Evolutionary conservation across 2,797 vertebrate species (phyloP), one percentile per base, ranked within the genome.

Genomic region (Gallirallus australis): DNA sequence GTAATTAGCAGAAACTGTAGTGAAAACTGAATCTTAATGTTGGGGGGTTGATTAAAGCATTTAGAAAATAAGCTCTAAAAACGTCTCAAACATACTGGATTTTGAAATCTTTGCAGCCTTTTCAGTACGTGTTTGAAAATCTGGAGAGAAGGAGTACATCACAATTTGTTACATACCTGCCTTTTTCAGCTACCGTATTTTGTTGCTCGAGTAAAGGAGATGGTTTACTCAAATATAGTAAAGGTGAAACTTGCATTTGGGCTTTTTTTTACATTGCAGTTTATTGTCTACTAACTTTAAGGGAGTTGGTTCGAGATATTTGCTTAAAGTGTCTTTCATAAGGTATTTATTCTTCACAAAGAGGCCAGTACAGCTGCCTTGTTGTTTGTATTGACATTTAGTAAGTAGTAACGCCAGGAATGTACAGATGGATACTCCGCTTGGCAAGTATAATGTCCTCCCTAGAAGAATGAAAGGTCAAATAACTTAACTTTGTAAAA

Each of bases 401-500:
- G 53, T 73, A 83, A 90, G 79, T 72, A 93, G 94, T 90, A 96
- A 82, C 78, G 78, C 77, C 31, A 9, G 90, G 89, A 96, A 94
- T 13, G 37, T 59, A 75, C 24, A 87, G 84, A 61, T 77, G 18
- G 31, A 24, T 63, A 75, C 75, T 78, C 31, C 37, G 21, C 40
- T 94, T 94, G 81, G 75, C 83, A 86, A 93, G 57, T 80, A 18
- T 47, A 89, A 73, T 7, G 27, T 35, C 37, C 72, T 93, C 90
- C 70, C 83, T 87, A 48, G 56, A 87, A 96, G 82, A 85, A 83
- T 94, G 91, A 85, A 92, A 97, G 94, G 94, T 96, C 95, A 96
- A 93, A 89, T 96, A 95, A 96, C 96, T 97, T 94, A 96, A 95
- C 86, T 96, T 97, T 64, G 40, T 87, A 52, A 90, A 70, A 94